phyloP scores from a whole-genome alignment of 2,113 vertebrate species.

The Plecotus auritus region DNA sequence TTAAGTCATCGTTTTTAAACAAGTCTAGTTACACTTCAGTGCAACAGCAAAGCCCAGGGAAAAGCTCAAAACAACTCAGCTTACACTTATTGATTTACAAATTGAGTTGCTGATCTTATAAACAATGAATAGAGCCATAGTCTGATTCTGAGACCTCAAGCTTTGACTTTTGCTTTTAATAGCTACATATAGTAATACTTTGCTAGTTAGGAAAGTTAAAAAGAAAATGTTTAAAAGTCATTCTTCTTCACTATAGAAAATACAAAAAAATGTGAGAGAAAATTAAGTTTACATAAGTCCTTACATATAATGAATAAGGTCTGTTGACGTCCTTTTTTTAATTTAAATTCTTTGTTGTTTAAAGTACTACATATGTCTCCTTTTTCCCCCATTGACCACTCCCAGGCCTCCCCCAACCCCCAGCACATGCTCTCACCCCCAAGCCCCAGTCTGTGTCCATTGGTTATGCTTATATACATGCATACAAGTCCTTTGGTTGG shows the following conservation, averaged over 20 bases:
- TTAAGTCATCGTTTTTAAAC: not conserved
- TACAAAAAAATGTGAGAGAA: not conserved
- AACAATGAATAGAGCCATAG: not conserved
- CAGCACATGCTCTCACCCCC: no score
- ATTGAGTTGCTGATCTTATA: slow-evolving; percentile 16
- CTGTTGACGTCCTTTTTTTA: not conserved
- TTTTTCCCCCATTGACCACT: no score
- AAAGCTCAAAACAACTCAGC: not conserved
- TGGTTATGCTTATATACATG: no score
- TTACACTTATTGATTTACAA: slow-evolving; percentile 22
- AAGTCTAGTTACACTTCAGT: slow-evolving; percentile 37
- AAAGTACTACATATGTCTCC: no score
- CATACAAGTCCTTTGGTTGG: no score
- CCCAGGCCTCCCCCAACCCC: no score
- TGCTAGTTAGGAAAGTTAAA: not conserved
- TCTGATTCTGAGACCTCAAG: not conserved
- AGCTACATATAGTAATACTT: not conserved
- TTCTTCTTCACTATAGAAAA: not conserved
- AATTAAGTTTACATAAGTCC: not conserved
- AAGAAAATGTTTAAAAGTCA: not conserved
- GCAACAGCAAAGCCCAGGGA: slow-evolving; percentile 35
- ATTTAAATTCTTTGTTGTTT: no score
- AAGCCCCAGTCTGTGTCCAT: no score
- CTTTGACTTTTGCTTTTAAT: not conserved
- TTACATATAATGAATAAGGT: not conserved